Percentiles rank a stretch among this genome's conserved stretches.
These are phyloP conservation scores for Calameuta filiformis DNA, from an alignment of 2,888 invertebrate species.

Conservation along the genomic window DNA sequence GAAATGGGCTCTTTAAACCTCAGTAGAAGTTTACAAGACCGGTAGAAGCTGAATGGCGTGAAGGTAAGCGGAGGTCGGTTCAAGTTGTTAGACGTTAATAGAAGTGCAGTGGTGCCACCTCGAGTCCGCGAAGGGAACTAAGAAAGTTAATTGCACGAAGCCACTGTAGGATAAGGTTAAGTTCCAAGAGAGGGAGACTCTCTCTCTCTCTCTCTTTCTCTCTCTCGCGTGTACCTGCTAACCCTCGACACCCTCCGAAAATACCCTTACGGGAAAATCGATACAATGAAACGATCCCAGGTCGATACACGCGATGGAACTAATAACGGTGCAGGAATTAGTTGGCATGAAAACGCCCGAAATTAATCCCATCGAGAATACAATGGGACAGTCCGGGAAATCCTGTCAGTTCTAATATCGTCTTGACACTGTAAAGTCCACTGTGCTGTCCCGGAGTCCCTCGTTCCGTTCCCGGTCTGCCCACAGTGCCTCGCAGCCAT, in stretches of 20 bases:
- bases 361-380: not conserved
- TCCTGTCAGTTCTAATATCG: not conserved
- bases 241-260: not conserved
- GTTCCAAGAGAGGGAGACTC: not conserved
- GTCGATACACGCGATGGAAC: not conserved
- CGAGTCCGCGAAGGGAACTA: not conserved
- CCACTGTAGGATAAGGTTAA: not conserved
- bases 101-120: not conserved
- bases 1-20: not conserved
- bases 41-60: not conserved
- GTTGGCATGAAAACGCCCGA: not conserved
- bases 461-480: not conserved
- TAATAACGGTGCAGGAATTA: not conserved
- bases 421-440: not conserved
- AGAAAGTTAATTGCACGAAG: constrained; percentile 13
- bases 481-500: not conserved
- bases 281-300: not conserved
- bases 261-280: not conserved
- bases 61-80: not conserved
- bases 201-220: no score
- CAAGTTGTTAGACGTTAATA: not conserved
- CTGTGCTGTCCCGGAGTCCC: not conserved
- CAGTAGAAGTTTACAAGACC: not conserved
- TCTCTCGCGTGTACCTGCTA: not conserved
- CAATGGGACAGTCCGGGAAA: not conserved